Conservation (phyloP, 2,797 vertebrate genomes). For the Girardinus metallicus region DNA sequence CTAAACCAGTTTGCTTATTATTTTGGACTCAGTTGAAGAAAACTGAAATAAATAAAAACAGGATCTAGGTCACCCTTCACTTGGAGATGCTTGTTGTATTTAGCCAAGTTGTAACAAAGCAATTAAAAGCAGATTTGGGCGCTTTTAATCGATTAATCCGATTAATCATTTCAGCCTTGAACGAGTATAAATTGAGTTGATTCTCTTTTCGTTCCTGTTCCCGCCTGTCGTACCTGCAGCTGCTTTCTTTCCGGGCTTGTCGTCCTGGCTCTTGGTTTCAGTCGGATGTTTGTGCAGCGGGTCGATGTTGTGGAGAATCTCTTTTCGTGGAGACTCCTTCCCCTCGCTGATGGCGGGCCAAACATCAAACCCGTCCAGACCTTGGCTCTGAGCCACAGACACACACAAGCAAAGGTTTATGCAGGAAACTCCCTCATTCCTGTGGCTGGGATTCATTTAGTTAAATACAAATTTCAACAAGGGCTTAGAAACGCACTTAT, state of each 20-base stretch:
- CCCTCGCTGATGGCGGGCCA: constrained; percentile 93
- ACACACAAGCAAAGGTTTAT: background rate
- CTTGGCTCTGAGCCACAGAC: constrained; percentile 67
- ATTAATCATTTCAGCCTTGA: background rate
- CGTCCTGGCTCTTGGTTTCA: constrained; percentile 9
- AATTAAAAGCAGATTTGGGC: no score
- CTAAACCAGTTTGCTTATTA: background rate
- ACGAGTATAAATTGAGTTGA: background rate
- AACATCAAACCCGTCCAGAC: constrained; percentile 90
- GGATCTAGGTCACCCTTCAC: no score
- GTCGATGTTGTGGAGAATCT: constrained; percentile 97
- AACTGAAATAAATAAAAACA: no score
- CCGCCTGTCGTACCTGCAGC: constrained; percentile 50
- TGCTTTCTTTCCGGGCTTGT: background rate
- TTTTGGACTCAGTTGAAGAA: no score
- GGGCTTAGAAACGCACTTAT: background rate
- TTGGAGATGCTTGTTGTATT: no score
- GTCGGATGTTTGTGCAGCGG: constrained; percentile 82
- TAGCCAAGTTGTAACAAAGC: no score
- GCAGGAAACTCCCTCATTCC: constrained; percentile 4
- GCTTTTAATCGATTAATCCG: background rate
- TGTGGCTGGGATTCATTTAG: background rate
- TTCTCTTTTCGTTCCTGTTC: background rate
- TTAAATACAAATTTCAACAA: background rate
- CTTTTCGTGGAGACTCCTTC: constrained; percentile 86